A percentile compares a stretch with the other conserved stretches of the same genome.
These are phyloP conservation scores for Euwallacea similis DNA, from an alignment of 1,140 invertebrate species.

Conservation along the genomic window DNA sequence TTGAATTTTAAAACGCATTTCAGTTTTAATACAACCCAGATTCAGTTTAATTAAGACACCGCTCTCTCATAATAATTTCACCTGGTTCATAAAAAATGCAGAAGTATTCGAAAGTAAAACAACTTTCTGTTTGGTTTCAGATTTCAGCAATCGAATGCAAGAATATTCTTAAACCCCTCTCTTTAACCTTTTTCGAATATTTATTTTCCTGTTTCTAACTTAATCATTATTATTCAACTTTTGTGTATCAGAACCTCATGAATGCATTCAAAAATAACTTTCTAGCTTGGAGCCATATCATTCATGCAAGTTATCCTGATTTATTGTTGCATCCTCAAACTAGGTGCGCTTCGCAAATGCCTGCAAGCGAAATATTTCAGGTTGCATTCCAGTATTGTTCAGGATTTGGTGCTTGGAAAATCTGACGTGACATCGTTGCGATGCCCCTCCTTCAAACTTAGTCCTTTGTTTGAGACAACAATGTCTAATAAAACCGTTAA, in stretches of 20 bases:
- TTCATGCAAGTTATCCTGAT: background rate
- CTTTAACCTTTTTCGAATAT: background rate
- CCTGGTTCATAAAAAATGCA: background rate
- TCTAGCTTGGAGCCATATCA: too few species aligned
- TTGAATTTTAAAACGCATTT: too few species aligned
- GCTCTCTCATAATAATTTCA: background rate
- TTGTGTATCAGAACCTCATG: too few species aligned
- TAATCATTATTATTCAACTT: background rate
- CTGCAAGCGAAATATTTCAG: background rate
- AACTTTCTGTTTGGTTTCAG: background rate
- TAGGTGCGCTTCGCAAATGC: background rate
- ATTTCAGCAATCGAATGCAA: background rate
- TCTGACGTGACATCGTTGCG: background rate
- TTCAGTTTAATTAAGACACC: background rate
- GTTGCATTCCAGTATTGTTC: background rate
- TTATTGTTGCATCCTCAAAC: background rate
- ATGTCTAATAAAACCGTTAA: background rate
- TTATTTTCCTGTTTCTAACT: background rate
- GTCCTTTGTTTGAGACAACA: background rate
- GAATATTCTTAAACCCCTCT: background rate
- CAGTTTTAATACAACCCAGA: background rate
- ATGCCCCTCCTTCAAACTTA: background rate
- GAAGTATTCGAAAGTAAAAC: background rate
- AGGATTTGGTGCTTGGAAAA: constrained; percentile 3
- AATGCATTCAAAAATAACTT: too few species aligned